These are phyloP conservation scores for Hemibagrus wyckioides DNA, from an alignment of 2,113 vertebrate species.

Conservation along the genomic window DNA sequence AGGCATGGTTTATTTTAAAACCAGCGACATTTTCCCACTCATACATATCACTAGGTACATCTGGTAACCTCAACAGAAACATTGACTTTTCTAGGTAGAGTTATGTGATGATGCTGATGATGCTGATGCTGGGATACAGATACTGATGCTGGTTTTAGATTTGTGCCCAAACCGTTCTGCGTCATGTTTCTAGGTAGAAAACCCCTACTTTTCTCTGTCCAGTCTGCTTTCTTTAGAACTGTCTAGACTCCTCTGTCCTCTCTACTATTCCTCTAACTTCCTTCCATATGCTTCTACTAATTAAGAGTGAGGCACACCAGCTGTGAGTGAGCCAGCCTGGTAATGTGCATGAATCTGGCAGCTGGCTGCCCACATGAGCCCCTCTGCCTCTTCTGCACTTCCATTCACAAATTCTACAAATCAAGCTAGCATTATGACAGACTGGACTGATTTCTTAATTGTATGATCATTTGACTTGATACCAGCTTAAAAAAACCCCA, in stretches of 20 bases:
- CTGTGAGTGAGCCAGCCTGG: slow-evolving; percentile 27
- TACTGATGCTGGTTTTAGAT: not conserved
- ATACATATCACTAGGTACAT: not conserved
- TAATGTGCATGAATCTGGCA: slow-evolving; percentile 34
- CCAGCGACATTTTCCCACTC: not conserved
- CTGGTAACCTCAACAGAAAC: not conserved
- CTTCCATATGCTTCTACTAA: slow-evolving; percentile 37
- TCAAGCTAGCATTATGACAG: slow-evolving; percentile 31
- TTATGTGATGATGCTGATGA: not conserved
- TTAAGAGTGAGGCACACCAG: slow-evolving; percentile 39
- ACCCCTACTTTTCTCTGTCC: not conserved
- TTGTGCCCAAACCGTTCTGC: too few species aligned
- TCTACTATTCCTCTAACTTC: not conserved
- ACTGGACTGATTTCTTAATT: slow-evolving; percentile 26
- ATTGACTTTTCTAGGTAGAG: not conserved
- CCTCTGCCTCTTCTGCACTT: slow-evolving; percentile 5
- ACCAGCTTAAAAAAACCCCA: not conserved
- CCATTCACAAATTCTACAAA: slow-evolving; percentile 34
- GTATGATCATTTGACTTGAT: slow-evolving; percentile 23
- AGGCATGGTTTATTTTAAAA: not conserved
- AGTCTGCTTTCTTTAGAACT: not conserved
- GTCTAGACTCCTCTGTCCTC: not conserved
- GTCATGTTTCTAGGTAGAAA: not conserved
- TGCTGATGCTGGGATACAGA: not conserved
- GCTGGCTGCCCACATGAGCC: slow-evolving; percentile 40